Conservation (phyloP, 2,888 invertebrate genomes). For the Tuta absoluta region DNA sequence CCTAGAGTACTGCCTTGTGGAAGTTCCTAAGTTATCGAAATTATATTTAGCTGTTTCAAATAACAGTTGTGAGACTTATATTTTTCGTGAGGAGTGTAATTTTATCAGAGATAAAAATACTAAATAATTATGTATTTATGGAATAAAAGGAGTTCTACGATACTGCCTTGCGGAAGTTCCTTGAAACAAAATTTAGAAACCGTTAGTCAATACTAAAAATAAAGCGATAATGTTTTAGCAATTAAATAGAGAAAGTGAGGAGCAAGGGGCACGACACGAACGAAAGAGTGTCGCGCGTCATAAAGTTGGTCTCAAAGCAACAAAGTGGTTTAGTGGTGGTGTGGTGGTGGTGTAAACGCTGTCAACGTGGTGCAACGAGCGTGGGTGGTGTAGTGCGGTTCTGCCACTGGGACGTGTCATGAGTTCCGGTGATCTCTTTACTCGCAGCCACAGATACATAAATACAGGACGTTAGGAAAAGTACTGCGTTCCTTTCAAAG, state of each 20-base stretch:
- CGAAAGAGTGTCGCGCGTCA: conserved; percentile 33
- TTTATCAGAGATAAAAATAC: no score
- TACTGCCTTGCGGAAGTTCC: not conserved
- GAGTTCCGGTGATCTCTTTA: conserved; percentile 4
- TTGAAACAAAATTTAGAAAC: not conserved
- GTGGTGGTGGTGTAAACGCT: conserved; percentile 32
- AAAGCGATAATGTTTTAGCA: not conserved
- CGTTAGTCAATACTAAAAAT: not conserved
- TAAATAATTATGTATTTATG: not conserved
- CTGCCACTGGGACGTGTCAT: not conserved
- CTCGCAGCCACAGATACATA: not conserved
- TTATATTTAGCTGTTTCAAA: no score
- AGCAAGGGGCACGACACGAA: not conserved
- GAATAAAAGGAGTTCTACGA: not conserved
- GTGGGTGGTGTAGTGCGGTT: conserved; percentile 40
- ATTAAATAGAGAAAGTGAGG: not conserved
- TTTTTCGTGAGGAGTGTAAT: no score
- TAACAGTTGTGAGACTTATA: no score
- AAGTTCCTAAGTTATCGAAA: not conserved
- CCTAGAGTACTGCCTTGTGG: not conserved
- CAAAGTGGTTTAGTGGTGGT: conserved; percentile 44
- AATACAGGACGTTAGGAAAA: not conserved
- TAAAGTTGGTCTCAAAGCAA: conserved; percentile 54
- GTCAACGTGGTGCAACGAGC: conserved; percentile 43
- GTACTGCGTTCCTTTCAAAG: no score